Conservation (phyloP, 2,888 invertebrate genomes). For the Helicoverpa assulta region DNA sequence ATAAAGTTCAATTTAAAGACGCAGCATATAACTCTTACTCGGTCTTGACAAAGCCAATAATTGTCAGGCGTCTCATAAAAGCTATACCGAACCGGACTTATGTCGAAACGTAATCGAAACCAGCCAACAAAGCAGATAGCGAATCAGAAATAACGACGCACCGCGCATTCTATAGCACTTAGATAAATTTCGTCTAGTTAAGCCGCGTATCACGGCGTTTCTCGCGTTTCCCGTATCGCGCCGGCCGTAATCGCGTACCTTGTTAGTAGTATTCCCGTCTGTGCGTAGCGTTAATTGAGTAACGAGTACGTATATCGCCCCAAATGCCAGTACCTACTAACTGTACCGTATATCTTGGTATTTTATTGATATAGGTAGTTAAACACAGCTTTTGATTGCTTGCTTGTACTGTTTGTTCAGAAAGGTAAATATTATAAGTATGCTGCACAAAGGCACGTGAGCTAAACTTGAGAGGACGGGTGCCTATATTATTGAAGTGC, state of each 20-base stretch:
- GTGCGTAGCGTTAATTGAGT: conserved; percentile 79
- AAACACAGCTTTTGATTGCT: conserved; percentile 56
- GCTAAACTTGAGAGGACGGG: conserved; percentile 28
- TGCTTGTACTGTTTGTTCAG: conserved; percentile 43
- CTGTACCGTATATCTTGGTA: conserved; percentile 35
- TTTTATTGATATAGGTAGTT: conserved; percentile 57
- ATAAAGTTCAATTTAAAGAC: conserved; percentile 56
- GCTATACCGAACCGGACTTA: conserved; percentile 46
- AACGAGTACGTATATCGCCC: conserved; percentile 71
- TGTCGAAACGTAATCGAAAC: conserved; percentile 53
- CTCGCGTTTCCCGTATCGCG: conserved; percentile 65
- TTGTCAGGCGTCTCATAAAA: conserved; percentile 58
- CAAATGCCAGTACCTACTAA: conserved; percentile 59
- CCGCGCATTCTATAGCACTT: conserved; percentile 76
- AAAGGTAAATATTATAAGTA: conserved; percentile 53
- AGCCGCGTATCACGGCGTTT: conserved; percentile 68
- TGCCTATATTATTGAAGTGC: conserved; percentile 22
- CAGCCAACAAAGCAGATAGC: conserved; percentile 53
- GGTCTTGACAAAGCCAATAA: conserved; percentile 48
- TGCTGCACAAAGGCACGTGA: conserved; percentile 25
- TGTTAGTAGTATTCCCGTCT: conserved; percentile 76
- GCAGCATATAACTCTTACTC: conserved; percentile 42
- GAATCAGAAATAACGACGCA: conserved; percentile 62
- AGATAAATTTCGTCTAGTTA: conserved; percentile 79
- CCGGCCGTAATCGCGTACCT: conserved; percentile 69